Conservation (phyloP, 2,888 invertebrate species). For the Piscicola geometra region DNA sequence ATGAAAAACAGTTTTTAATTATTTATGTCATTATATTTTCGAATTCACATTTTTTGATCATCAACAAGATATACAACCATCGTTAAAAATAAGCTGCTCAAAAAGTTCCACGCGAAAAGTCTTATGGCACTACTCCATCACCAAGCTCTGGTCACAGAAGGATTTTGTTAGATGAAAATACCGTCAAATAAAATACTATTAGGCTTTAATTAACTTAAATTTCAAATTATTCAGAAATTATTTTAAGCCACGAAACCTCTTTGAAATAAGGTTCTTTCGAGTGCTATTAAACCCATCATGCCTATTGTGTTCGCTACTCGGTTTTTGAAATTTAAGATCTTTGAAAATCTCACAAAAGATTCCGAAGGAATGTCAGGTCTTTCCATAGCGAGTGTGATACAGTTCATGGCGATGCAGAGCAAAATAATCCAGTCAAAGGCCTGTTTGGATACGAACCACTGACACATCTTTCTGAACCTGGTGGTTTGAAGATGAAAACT, state of each 20-base stretch:
- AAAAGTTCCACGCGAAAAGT: neutral
- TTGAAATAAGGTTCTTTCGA: no score
- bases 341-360: constrained; percentile 63
- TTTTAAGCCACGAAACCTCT: no score
- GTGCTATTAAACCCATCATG: no score
- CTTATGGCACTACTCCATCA: no score
- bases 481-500: neutral
- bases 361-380: constrained; percentile 93
- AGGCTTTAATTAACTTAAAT: no score
- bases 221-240: no score
- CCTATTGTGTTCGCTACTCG: no score
- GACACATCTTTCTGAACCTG: constrained; percentile 49
- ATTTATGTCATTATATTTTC: neutral
- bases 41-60: neutral
- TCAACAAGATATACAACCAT: neutral
- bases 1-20: neutral
- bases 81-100: neutral
- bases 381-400: constrained; percentile 98
- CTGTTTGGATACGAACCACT: constrained; percentile 62
- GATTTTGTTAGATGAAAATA: no score
- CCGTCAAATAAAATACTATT: no score
- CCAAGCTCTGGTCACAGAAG: no score
- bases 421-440: constrained; percentile 97
- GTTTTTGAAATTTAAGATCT: no score
- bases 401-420: constrained; percentile 93